Conservation (phyloP, 1,140 invertebrate species). For the Vanessa tameamea region DNA sequence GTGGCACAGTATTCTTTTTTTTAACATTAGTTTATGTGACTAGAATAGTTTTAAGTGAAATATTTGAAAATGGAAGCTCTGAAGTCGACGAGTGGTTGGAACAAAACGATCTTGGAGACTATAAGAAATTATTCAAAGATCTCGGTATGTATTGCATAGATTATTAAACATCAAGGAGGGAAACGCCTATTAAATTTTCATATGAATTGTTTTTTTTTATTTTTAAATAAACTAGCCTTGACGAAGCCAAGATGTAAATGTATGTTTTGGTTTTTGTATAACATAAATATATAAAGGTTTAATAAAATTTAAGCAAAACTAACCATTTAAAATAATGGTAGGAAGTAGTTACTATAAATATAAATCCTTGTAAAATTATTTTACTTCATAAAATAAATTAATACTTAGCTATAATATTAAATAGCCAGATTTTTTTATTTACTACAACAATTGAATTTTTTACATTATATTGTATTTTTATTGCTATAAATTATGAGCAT, state of each 20-base stretch:
- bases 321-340: too few relatives aligned
- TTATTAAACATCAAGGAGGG: not conserved
- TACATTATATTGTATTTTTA: too few relatives aligned
- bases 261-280: not conserved
- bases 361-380: too few relatives aligned
- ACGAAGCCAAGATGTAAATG: not conserved
- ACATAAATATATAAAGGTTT: not conserved
- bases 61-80: conserved; percentile 79
- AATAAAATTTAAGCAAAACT: too few relatives aligned
- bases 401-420: too few relatives aligned
- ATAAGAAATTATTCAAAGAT: conserved; percentile 85
- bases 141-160: conserved; percentile 82
- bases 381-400: too few relatives aligned
- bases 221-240: not conserved
- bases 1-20: conserved; percentile 58
- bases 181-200: not conserved
- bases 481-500: too few relatives aligned
- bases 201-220: not conserved
- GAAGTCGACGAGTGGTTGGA: conserved; percentile 87
- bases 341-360: too few relatives aligned
- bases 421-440: too few relatives aligned
- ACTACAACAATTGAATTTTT: too few relatives aligned
- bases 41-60: conserved; percentile 60
- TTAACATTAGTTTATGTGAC: conserved; percentile 60
- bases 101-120: conserved; percentile 85